Base-by-base conservation (phyloP, 2,888 invertebrate genomes). In the Monochamus alternatus region DNA sequence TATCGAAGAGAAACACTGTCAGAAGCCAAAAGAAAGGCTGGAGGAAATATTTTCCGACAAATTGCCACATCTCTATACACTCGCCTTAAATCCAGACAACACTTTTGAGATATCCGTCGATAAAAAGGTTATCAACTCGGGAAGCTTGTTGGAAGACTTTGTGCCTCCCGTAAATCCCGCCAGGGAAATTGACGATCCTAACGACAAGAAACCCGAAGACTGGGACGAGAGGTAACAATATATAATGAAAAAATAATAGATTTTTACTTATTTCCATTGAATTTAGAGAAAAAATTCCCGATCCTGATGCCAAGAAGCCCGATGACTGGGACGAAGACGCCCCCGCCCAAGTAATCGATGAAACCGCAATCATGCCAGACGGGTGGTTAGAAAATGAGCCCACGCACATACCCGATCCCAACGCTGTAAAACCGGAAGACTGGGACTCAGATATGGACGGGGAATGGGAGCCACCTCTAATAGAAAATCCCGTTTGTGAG, bases 361-460 rank as follows among this genome's bases (percentile, higher is more conserved):
- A 94, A 78, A 93, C 92, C 84, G 97, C 98, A 0, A 91, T 90
- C 3, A 96, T 95, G 88, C 98, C 98, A 0, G 94, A 93, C 14
- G 97, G 95, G 14, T 99, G 98, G 98, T 90, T 98, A 44, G 98
- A 98, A 82, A 93, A 97, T 84, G 98, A 98, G 88, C 94, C 95
- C 0, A 93, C 95, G 69, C 94, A 95, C 90, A 92, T 96, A 73
- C 93, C 97, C 1, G 98, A 99, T 90, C 94, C 96, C 0, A 92
- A 93, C 64, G 96, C 98, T 0, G 90, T 90, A 72, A 97, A 96
- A 89, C 99, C 99, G 0, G 93, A 92, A 0, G 99, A 99, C 89
- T 99, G 99, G 98, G 99, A 99, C 89, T 93, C 95, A 22, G 98
- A 98, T 81, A 99, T 99, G 95, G 99, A 99, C 89, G 99, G 99